A percentile compares a stretch with the other conserved stretches of the same genome.
Evolutionary conservation across 2,113 vertebrate species (phyloP).

Genomic region (Amphilophus citrinellus): DNA sequence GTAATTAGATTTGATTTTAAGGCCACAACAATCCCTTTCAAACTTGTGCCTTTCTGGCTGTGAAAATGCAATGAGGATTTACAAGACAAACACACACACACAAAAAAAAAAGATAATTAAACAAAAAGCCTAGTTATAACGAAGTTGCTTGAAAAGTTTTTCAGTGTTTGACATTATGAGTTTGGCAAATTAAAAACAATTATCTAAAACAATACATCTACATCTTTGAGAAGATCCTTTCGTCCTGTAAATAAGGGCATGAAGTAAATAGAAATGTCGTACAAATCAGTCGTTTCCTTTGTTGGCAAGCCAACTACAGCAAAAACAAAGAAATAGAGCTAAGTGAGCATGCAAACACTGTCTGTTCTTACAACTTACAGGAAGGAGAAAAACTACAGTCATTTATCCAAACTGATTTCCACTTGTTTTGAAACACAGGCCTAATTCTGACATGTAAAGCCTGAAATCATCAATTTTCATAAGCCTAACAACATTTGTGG

Average conservation of each 20-base stretch:
- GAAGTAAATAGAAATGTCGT: slow-evolving; percentile 23
- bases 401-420: slow-evolving; percentile 18
- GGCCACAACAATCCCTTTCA: slow-evolving; percentile 15
- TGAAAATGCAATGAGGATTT: neutral
- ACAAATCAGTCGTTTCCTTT: neutral
- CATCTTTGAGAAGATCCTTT: slow-evolving; percentile 22
- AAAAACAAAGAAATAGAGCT: slow-evolving; percentile 33
- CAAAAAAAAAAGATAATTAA: neutral
- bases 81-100: neutral
- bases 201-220: slow-evolving; percentile 28
- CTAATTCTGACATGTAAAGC: slow-evolving; percentile 1
- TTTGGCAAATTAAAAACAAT: slow-evolving; percentile 15
- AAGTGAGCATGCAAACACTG: slow-evolving; percentile 38
- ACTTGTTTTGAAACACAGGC: slow-evolving; percentile 15
- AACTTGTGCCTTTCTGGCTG: neutral
- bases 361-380: slow-evolving; percentile 26
- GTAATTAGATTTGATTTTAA: slow-evolving; percentile 14
- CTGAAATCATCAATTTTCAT: slow-evolving; percentile 17
- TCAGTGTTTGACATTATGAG: slow-evolving; percentile 55
- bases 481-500: slow-evolving; percentile 12
- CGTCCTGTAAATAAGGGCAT: slow-evolving; percentile 24
- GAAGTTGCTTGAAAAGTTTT: slow-evolving; percentile 16
- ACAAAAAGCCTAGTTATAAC: neutral
- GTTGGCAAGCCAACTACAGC: slow-evolving; percentile 1
- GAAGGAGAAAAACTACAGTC: slow-evolving; percentile 18